Evolutionary conservation across 1,140 invertebrate genomes (phyloP).

Genomic region (Solen grandis): DNA sequence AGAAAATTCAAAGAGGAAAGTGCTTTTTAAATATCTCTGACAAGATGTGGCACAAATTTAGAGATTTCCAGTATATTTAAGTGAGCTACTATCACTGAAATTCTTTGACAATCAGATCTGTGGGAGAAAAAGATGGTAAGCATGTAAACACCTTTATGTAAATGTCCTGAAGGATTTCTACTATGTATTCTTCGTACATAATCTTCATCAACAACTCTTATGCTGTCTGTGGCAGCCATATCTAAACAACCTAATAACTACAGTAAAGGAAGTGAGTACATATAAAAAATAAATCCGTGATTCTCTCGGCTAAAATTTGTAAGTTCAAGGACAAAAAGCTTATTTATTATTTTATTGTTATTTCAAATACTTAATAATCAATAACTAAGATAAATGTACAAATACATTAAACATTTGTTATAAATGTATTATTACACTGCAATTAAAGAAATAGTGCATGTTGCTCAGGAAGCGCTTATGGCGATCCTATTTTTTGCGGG

Average conservation of each 20-base stretch:
- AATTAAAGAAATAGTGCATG: too few relatives aligned
- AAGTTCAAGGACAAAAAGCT: not conserved
- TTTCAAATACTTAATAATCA: too few relatives aligned
- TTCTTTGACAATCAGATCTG: too few relatives aligned
- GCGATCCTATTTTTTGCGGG: not conserved
- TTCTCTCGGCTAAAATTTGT: not conserved
- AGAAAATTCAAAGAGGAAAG: too few relatives aligned
- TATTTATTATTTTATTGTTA: not conserved
- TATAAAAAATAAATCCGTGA: not conserved
- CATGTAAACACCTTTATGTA: constrained; percentile 79
- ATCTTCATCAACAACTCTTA: constrained; percentile 75
- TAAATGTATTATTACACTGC: too few relatives aligned
- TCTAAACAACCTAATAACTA: constrained; percentile 68
- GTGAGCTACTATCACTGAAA: too few relatives aligned
- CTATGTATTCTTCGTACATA: constrained; percentile 72
- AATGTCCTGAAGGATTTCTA: constrained; percentile 72
- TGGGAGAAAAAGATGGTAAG: too few relatives aligned
- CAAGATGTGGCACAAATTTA: too few relatives aligned
- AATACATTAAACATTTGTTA: too few relatives aligned
- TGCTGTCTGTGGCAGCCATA: constrained; percentile 79
- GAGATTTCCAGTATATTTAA: too few relatives aligned
- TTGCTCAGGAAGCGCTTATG: not conserved
- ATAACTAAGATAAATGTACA: too few relatives aligned
- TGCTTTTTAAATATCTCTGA: too few relatives aligned
- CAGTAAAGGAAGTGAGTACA: constrained; percentile 61